Percentiles rank a stretch among this genome's conserved stretches.
Evolutionary conservation across 2,113 vertebrate species (phyloP).

Genomic region (Typhlomys cinereus): DNA sequence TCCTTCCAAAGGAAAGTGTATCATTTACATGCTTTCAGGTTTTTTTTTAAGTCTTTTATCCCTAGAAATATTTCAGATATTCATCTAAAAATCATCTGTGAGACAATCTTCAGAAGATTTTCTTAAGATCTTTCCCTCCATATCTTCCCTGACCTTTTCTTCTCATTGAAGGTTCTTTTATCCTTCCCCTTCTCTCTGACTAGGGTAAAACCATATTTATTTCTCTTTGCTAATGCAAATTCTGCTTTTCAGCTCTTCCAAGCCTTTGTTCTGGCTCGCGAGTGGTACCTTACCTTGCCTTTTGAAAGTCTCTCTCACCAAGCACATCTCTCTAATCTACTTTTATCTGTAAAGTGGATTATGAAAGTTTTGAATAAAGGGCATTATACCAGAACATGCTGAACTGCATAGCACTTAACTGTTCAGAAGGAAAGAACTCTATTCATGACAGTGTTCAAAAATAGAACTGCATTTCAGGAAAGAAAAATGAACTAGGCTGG

Average conservation of each 20-base stretch:
- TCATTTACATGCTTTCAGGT: constrained; percentile 38
- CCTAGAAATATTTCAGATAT: constrained; percentile 45
- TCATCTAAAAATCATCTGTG: constrained; percentile 45
- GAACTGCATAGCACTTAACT: constrained; percentile 67
- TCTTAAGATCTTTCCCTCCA: constrained; percentile 62
- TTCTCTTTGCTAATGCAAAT: constrained; percentile 72
- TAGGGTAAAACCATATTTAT: constrained; percentile 58
- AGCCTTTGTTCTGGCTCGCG: constrained; percentile 53
- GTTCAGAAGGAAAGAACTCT: constrained; percentile 51
- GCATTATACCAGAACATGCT: constrained; percentile 58
- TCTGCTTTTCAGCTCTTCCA: neutral
- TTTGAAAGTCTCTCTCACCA: constrained; percentile 57
- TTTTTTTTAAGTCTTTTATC: neutral
- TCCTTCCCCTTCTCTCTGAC: constrained; percentile 14
- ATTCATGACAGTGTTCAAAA: constrained; percentile 62
- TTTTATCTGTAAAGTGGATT: constrained; percentile 73
- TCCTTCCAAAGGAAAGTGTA: neutral
- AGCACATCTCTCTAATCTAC: constrained; percentile 68
- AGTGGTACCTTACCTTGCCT: constrained; percentile 31
- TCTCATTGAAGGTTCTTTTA: constrained; percentile 35
- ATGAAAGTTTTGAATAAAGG: constrained; percentile 73
- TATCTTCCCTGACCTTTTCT: constrained; percentile 48
- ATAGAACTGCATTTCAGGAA: constrained; percentile 59
- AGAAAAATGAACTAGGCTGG: constrained; percentile 66
- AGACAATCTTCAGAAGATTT: constrained; percentile 51